Conservation (phyloP, 2,888 invertebrate species). For the Prosopocoilus inquinatus region DNA sequence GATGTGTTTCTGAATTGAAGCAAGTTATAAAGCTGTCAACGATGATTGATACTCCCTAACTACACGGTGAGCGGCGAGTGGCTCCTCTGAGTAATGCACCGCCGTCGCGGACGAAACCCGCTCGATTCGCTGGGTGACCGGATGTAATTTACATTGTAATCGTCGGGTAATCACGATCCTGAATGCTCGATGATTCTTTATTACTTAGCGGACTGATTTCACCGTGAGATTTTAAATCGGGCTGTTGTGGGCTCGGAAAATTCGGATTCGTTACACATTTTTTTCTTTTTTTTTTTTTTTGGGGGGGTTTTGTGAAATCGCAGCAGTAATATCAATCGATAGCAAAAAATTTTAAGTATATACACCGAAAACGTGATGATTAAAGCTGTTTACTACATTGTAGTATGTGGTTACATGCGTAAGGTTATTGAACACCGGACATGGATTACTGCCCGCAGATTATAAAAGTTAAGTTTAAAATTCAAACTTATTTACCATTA, state of each 20-base stretch:
- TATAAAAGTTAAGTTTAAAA: too few species aligned
- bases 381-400: too few species aligned
- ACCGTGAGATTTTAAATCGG: conserved; percentile 6
- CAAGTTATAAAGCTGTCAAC: conserved; percentile 45
- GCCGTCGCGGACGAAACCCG: background rate
- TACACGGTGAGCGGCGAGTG: conserved; percentile 33
- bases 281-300: too few species aligned
- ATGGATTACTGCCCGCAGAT: too few species aligned
- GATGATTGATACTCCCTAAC: conserved; percentile 44
- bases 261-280: background rate
- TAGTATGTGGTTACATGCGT: too few species aligned
- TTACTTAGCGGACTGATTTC: conserved; percentile 18
- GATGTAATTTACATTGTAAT: conserved; percentile 38
- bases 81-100: conserved; percentile 10
- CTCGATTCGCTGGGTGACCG: conserved; percentile 13
- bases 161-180: conserved; percentile 36
- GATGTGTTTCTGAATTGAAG: conserved; percentile 43
- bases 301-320: too few species aligned
- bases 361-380: too few species aligned
- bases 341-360: too few species aligned
- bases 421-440: too few species aligned
- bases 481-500: too few species aligned
- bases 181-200: conserved; percentile 24
- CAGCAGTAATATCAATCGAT: too few species aligned
- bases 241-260: conserved; percentile 1